Evolutionary conservation across 2,113 vertebrate species (phyloP).

Genomic region (Stercorarius parasiticus): DNA sequence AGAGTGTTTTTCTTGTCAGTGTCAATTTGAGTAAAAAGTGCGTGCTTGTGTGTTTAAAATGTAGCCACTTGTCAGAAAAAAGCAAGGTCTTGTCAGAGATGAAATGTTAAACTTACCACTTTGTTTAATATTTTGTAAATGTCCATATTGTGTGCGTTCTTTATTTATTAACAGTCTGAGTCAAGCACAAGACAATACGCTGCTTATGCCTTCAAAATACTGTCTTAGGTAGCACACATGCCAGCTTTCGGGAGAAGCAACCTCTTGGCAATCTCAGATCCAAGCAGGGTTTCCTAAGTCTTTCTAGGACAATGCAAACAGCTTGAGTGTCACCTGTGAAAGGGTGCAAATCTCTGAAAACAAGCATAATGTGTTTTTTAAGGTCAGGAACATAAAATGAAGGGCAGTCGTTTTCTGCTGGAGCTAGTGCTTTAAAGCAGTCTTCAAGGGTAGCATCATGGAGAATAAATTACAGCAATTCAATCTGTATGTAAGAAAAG

Average conservation of each 20-base stretch:
- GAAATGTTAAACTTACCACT: background rate
- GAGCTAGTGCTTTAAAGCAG: background rate
- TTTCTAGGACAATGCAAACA: background rate
- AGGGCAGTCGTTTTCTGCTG: background rate
- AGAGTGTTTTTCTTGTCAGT: conserved; percentile 19
- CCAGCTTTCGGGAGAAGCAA: background rate
- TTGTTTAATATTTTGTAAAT: background rate
- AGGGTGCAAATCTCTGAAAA: background rate
- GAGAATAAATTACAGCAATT: conserved; percentile 8
- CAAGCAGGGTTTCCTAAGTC: background rate
- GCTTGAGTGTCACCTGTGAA: background rate
- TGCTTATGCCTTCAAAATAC: background rate
- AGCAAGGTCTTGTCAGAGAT: background rate
- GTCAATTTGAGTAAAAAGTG: background rate
- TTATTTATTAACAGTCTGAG: background rate
- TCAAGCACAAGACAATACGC: background rate
- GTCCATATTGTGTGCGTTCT: background rate
- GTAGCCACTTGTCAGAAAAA: conserved; percentile 18
- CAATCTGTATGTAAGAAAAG: background rate
- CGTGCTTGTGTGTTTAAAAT: background rate
- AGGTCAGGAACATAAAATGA: background rate
- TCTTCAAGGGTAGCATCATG: background rate
- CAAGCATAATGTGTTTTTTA: background rate
- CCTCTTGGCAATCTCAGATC: background rate
- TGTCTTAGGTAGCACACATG: background rate